Conservation (phyloP, 1,140 invertebrate genomes). For the Drosophila bocki region DNA sequence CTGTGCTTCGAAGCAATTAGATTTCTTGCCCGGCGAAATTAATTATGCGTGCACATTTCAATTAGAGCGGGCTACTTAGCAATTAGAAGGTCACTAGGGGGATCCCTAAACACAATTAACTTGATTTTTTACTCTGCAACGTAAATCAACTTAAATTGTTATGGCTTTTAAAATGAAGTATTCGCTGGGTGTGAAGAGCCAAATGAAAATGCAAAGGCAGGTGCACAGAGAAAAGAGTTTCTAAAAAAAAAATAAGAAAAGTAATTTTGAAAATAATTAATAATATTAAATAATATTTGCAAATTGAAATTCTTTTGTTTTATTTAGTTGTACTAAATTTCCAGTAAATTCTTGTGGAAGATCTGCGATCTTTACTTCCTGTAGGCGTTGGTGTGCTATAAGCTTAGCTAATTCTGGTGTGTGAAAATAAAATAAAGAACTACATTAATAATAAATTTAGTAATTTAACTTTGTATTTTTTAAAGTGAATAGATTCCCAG, state of each 20-base stretch:
- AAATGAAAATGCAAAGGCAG: conserved; percentile 39
- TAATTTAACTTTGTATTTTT: neutral
- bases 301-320: neutral
- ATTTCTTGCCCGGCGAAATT: conserved; percentile 58
- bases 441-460: neutral
- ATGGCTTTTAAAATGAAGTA: conserved; percentile 56
- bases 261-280: neutral
- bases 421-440: too few relatives aligned
- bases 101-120: conserved; percentile 40
- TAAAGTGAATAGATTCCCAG: conserved; percentile 21
- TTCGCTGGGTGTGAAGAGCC: conserved; percentile 36
- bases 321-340: neutral
- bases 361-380: too few relatives aligned
- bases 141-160: conserved; percentile 73
- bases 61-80: conserved; percentile 53
- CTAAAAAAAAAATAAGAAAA: neutral
- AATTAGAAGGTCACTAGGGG: conserved; percentile 44
- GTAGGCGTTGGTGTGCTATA: too few relatives aligned
- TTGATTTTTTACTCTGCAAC: conserved; percentile 36
- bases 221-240: neutral
- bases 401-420: too few relatives aligned
- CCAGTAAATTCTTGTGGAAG: too few relatives aligned
- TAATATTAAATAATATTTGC: neutral
- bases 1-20: conserved; percentile 46
- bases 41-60: conserved; percentile 76